phyloP scores from a whole-genome alignment of 2,888 invertebrate genomes.

The Agrotis exclamationis region DNA sequence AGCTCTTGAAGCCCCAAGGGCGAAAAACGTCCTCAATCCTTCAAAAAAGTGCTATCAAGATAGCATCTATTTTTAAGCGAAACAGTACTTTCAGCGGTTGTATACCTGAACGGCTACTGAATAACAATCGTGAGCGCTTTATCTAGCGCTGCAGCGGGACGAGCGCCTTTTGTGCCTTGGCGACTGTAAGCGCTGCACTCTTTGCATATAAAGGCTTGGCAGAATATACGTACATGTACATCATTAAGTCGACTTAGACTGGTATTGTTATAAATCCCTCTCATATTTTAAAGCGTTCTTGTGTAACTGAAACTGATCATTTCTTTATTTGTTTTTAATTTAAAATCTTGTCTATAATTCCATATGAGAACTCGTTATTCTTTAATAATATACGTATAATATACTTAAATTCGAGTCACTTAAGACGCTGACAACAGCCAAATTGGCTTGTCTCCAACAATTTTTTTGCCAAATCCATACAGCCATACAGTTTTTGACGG shows the following conservation, averaged over 20 bases:
- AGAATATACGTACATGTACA: slow-evolving; percentile 35
- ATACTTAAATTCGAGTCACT: not conserved
- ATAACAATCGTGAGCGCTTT: slow-evolving; percentile 41
- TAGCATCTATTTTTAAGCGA: slow-evolving; percentile 17
- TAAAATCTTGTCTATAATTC: not conserved
- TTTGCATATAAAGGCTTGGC: slow-evolving; percentile 35
- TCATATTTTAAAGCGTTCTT: slow-evolving; percentile 16
- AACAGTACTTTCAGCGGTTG: slow-evolving; percentile 13
- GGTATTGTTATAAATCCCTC: slow-evolving; percentile 22
- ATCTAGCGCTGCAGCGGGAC: slow-evolving; percentile 28
- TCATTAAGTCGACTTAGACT: slow-evolving; percentile 34
- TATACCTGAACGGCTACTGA: slow-evolving; percentile 34
- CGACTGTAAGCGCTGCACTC: slow-evolving; percentile 36
- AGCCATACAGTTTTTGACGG: no score
- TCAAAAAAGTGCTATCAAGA: slow-evolving; percentile 5
- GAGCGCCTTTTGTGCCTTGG: slow-evolving; percentile 42
- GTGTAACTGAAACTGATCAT: not conserved
- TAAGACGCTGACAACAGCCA: no score
- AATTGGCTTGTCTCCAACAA: no score
- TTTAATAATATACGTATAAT: no score
- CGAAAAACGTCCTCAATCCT: not conserved
- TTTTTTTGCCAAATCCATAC: no score
- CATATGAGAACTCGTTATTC: not conserved
- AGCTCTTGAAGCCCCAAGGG: not conserved
- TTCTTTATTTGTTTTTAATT: not conserved